Conservation (phyloP, 2,797 vertebrate species). For the Chromis chromis region DNA sequence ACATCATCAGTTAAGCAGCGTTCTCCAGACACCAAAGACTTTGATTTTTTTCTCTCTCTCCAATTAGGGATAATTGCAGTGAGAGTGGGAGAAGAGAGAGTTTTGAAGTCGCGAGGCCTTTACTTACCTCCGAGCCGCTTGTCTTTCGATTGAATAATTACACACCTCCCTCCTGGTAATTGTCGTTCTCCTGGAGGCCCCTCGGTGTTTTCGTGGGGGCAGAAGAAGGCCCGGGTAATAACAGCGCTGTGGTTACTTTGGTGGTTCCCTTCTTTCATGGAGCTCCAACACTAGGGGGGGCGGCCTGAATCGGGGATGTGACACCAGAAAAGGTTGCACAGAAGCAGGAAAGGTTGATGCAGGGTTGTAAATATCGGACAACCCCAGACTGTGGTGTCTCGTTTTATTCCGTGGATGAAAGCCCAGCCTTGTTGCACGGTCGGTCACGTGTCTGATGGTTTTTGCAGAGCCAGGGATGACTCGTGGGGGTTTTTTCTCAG, state of each 20-base stretch:
- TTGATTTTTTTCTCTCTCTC: conserved; percentile 74
- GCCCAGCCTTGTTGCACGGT: conserved; percentile 40
- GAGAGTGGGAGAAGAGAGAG: conserved; percentile 76
- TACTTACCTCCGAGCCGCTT: conserved; percentile 81
- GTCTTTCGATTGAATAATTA: conserved; percentile 84
- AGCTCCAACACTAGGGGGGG: conserved; percentile 56
- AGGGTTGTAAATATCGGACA: conserved; percentile 77
- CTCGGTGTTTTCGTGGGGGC: conserved; percentile 76
- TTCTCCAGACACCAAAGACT: conserved; percentile 77
- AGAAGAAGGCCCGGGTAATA: conserved; percentile 78
- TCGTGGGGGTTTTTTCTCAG: conserved; percentile 44
- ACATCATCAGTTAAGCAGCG: conserved; percentile 76
- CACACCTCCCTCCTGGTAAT: conserved; percentile 81
- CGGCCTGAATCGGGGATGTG: conserved; percentile 57
- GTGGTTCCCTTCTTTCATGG: conserved; percentile 79
- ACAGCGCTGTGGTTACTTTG: conserved; percentile 82
- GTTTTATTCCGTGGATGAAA: conserved; percentile 77
- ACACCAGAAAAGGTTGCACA: conserved; percentile 59
- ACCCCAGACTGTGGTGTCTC: conserved; percentile 71
- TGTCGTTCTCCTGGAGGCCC: conserved; percentile 74
- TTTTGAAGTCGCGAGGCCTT: conserved; percentile 76
- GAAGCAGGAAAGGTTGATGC: conserved; percentile 42
- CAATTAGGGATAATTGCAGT: conserved; percentile 83
- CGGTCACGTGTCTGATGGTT: conserved; percentile 55
- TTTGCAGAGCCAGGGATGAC: conserved; percentile 56